Base-by-base conservation (phyloP, 2,113 vertebrate genomes). In the Myrmophylax atrothorax region DNA sequence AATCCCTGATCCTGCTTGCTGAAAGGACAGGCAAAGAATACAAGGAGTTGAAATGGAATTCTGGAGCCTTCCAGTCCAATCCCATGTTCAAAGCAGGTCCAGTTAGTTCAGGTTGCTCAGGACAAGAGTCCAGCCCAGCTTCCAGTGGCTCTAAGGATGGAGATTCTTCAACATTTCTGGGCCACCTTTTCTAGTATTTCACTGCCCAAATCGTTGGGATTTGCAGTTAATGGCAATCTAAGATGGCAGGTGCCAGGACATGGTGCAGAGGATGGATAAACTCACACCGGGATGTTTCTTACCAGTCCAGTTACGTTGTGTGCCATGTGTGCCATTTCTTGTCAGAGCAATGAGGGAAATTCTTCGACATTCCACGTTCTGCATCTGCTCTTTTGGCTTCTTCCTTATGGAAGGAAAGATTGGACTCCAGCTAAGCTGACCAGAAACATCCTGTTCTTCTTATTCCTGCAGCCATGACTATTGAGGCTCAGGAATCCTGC, bases 321-420 rank as follows among this genome's bases (percentile, higher is more conserved):
- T 86, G 72, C 1, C 1, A 3, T 3, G 13, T 40, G 40, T 62
- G 86, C 80, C 50, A 15, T 80, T 80, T 83, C 87, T 86, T 90
- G 91, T 72, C 87, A 80, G 50, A 73, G 37, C 42, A 50, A 23
- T 73, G 63, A 94, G 53, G 46, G 90, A 53, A 86, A 62, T 19
- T 17, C 26, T 80, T 94, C 89, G 86, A 86, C n/a, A 19, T 53
- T 88, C 16, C 11, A 2, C 62, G 37, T 77, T 89, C 25, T 70
- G 55, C 76, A 50, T 66, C 84, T 89, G 63, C 59, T 92, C 47
- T 70, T 93, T 89, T 89, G 96, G 80, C 77, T 69, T 59, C 64
- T 81, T 84, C 37, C 8, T 69, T 72, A 35, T 0, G 9, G n/a
- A 19, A 38, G 37, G n/a, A 52, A 50, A 53, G 62, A 64, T 26